Percentiles rank a stretch among this genome's conserved stretches.
phyloP scores from a whole-genome alignment of 1,140 invertebrate species.

The Aphaenogaster floridana region DNA sequence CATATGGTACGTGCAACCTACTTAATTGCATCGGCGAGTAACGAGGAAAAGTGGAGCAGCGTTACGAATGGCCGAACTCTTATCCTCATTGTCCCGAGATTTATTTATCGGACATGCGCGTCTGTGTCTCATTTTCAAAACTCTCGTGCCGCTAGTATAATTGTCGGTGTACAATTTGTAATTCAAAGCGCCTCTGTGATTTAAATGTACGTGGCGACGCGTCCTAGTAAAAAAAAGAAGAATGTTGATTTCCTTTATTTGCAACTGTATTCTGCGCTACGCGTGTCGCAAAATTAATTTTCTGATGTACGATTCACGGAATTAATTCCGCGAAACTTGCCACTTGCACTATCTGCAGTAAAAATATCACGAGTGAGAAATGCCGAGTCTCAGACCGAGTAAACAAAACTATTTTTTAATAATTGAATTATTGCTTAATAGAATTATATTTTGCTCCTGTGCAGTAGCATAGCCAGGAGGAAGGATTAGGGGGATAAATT shows the following conservation, averaged over 20 bases:
- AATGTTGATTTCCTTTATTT: conserved; percentile 19
- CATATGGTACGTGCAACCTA: conserved; percentile 76
- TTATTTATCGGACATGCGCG: conserved; percentile 62
- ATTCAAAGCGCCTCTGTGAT: conserved; percentile 34
- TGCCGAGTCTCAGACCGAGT: neutral
- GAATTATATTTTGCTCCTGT: neutral
- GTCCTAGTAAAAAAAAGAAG: conserved; percentile 12
- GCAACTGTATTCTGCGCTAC: neutral
- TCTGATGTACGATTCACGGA: neutral
- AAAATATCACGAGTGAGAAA: neutral
- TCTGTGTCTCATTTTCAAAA: conserved; percentile 23
- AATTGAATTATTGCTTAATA: neutral
- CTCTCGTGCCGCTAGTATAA: neutral
- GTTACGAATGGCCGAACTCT: conserved; percentile 76
- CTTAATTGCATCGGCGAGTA: conserved; percentile 73
- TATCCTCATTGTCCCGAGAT: conserved; percentile 73
- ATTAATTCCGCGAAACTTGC: neutral
- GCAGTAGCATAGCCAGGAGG: too few relatives aligned
- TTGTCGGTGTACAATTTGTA: conserved; percentile 25
- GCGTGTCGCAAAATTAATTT: neutral
- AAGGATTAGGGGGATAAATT: too few relatives aligned
- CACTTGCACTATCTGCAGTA: too few relatives aligned
- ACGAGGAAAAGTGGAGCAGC: conserved; percentile 76
- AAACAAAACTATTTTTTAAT: neutral
- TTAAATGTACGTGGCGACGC: conserved; percentile 17